Base-by-base conservation (phyloP, 2,113 vertebrate species). In the Lichenostomus cassidix region DNA sequence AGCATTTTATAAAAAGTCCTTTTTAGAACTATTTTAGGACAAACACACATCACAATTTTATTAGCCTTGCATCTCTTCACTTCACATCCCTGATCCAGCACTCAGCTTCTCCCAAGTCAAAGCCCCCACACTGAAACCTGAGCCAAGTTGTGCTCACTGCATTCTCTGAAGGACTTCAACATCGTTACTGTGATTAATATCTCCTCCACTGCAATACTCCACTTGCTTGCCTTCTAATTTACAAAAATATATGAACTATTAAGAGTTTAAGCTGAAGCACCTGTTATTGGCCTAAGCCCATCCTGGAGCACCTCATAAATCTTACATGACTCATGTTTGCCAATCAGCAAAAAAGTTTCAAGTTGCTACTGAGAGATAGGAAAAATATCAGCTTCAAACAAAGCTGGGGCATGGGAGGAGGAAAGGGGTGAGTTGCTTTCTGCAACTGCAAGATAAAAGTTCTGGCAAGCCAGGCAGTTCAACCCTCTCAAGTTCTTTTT, bases 311-410 rank as follows among this genome's bases (percentile, higher is more conserved):
- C 63, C 62, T 68, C 88, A 86, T 78, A 94, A 96, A 95, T 90
- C 93, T 86, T 59, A n/a, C 41, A 70, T 0, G 19, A 76, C 74
- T 79, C 29, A 18, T 20, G 42, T 90, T 81, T 92, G 93, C 93
- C 69, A 79, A 50, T 79, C 87, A 95, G 81, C 70, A 73, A 85
- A 49, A 83, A 92, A 95, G 90, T 65, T 95, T 90, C 91, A 59
- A 44, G 90, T 94, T 94, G 87, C 88, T 83, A 29, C 81, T 90
- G 39, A 47, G 67, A 87, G 91, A 92, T 62, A 87, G 9, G 62
- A 94, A 91, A 95, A 95, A 94, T 89, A 97, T 62, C 87, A 80
- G 89, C 94, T 91, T 85, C 84, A 91, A 88, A 88, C 85, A 94
- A 95, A 95, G 89, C 78, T 80, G 75, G 62, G 74, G 53, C 17